Percentiles rank a stretch among this genome's conserved stretches.
Conservation (phyloP, 2,113 vertebrate genomes). For the Amphiprion percula region DNA sequence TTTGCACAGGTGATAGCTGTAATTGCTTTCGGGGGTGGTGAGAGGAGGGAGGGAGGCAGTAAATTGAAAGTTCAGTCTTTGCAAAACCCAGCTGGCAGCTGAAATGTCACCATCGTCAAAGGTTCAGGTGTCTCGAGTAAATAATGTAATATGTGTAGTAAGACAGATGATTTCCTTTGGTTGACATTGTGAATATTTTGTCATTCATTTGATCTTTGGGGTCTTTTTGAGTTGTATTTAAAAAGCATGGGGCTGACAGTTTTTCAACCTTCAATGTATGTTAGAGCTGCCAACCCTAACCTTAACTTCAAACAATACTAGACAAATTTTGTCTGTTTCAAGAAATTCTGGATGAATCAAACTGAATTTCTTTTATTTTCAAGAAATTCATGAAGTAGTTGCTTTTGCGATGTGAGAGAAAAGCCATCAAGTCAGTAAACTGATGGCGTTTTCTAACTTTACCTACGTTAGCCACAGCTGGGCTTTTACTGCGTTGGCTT, state of each 20-base stretch:
- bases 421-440: no score
- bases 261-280: neutral
- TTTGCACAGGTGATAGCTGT: slow-evolving; percentile 66
- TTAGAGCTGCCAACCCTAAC: no score
- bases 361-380: no score
- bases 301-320: no score
- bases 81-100: slow-evolving; percentile 26
- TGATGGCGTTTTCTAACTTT: no score
- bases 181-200: neutral
- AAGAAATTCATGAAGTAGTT: no score
- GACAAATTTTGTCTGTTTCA: no score
- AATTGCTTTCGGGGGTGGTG: slow-evolving; percentile 68
- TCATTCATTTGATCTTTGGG: neutral
- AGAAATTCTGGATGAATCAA: no score
- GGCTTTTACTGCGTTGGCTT: no score
- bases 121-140: slow-evolving; percentile 30
- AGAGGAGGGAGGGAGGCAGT: neutral
- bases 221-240: neutral
- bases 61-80: slow-evolving; percentile 50
- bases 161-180: neutral
- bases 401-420: no score
- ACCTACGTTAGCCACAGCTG: no score
- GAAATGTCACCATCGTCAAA: slow-evolving; percentile 33
- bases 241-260: neutral
- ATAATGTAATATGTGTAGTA: slow-evolving; percentile 34